Evolutionary conservation across 1,140 invertebrate genomes (phyloP).

Genomic region (Bicyclus anynana): DNA sequence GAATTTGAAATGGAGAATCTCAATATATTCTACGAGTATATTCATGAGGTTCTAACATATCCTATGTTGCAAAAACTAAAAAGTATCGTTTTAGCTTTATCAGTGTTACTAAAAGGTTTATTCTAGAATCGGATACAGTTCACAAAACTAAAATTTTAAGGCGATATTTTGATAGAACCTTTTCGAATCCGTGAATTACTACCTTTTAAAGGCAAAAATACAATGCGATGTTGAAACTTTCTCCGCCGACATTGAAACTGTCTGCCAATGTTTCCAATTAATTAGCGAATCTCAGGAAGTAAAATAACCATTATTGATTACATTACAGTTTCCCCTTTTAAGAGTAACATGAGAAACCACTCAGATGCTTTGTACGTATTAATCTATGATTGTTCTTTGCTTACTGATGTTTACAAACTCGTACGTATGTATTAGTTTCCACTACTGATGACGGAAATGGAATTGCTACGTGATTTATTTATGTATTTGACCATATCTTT

Average conservation of each 20-base stretch:
- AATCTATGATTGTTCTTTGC: constrained; percentile 21
- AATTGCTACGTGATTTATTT: too few relatives aligned
- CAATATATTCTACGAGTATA: too few relatives aligned
- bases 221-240: neutral
- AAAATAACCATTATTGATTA: constrained; percentile 43
- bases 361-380: constrained; percentile 29
- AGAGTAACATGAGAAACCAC: constrained; percentile 48
- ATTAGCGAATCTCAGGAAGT: constrained; percentile 28
- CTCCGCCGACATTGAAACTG: constrained; percentile 10
- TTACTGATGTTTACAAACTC: neutral
- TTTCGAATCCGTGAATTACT: neutral
- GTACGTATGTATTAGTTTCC: neutral
- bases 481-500: too few relatives aligned
- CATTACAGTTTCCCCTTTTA: constrained; percentile 34
- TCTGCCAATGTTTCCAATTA: constrained; percentile 24
- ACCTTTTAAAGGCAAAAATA: neutral
- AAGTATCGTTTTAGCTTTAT: too few relatives aligned
- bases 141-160: too few relatives aligned
- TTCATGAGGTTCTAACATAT: too few relatives aligned
- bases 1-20: too few relatives aligned
- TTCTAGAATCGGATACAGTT: too few relatives aligned
- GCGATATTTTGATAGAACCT: neutral
- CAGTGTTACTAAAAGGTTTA: too few relatives aligned
- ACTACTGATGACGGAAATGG: too few relatives aligned
- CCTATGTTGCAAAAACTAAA: too few relatives aligned